Evolutionary conservation across 2,113 vertebrate species (phyloP).

Genomic region (Anas platyrhynchos): DNA sequence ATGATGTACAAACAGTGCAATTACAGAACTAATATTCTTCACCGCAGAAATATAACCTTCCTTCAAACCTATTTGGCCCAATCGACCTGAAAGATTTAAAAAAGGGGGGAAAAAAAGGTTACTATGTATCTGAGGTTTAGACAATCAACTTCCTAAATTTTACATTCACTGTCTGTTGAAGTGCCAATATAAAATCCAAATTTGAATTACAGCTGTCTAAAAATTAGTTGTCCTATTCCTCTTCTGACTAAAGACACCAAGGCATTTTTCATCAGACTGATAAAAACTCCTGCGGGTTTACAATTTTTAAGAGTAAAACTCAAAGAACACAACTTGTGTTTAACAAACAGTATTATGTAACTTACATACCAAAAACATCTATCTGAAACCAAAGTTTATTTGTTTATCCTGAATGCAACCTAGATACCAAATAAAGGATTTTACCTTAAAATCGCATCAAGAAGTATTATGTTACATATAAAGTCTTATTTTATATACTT

Average conservation of each 20-base stretch:
- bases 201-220: not conserved
- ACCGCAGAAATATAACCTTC: constrained; percentile 85
- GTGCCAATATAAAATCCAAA: not conserved
- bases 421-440: not conserved
- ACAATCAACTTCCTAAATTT: not conserved
- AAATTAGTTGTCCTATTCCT: not conserved
- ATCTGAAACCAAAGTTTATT: not conserved
- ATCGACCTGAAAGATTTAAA: constrained; percentile 77
- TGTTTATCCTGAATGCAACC: not conserved
- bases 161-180: not conserved
- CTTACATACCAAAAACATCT: not conserved
- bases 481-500: not conserved
- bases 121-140: not conserved
- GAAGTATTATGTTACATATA: not conserved
- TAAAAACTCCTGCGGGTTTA: not conserved
- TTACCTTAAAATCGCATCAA: not conserved
- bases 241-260: not conserved
- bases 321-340: not conserved
- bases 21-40: constrained; percentile 85
- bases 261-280: not conserved
- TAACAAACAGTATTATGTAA: not conserved
- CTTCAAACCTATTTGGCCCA: constrained; percentile 91
- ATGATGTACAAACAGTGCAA: constrained; percentile 88
- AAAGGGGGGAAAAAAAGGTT: not conserved
- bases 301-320: not conserved